Percentiles rank a stretch among this genome's conserved stretches.
Conservation (phyloP, 2,797 vertebrate species). For the Carduelis carduelis region DNA sequence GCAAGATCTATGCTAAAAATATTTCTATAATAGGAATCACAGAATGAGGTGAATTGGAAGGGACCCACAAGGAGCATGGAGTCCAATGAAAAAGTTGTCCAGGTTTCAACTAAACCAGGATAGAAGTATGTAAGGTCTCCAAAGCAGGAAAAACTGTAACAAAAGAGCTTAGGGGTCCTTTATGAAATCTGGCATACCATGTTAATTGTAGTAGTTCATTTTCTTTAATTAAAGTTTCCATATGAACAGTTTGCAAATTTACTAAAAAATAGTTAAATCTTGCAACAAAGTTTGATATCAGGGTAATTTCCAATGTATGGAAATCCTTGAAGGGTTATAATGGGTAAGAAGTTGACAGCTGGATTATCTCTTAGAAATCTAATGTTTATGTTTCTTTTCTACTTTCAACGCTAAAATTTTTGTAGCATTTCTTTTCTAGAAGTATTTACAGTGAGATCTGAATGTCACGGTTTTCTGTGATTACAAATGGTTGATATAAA, state of each 20-base stretch:
- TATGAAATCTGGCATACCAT: not conserved
- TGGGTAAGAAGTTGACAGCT: not conserved
- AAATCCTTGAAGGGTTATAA: not conserved
- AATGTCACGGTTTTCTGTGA: not conserved
- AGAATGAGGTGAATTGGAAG: not conserved
- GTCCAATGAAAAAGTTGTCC: not conserved
- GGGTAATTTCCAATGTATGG: not conserved
- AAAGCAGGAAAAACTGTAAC: not conserved
- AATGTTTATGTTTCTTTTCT: not conserved
- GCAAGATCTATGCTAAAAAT: not conserved
- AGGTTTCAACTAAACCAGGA: not conserved
- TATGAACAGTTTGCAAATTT: not conserved
- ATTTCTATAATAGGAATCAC: not conserved
- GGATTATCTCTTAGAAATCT: not conserved
- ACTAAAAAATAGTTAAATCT: not conserved
- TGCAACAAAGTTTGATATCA: not conserved
- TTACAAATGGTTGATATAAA: not conserved
- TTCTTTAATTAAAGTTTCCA: not conserved
- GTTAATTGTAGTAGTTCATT: rapidly evolving
- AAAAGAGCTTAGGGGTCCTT: not conserved
- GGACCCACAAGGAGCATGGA: rapidly evolving
- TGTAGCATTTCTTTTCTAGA: not conserved
- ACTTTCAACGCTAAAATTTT: not conserved
- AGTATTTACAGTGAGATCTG: not conserved
- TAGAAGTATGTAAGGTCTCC: not conserved